These are phyloP conservation scores for Nerophis ophidion DNA, from an alignment of 2,113 vertebrate species.

Conservation along the genomic window DNA sequence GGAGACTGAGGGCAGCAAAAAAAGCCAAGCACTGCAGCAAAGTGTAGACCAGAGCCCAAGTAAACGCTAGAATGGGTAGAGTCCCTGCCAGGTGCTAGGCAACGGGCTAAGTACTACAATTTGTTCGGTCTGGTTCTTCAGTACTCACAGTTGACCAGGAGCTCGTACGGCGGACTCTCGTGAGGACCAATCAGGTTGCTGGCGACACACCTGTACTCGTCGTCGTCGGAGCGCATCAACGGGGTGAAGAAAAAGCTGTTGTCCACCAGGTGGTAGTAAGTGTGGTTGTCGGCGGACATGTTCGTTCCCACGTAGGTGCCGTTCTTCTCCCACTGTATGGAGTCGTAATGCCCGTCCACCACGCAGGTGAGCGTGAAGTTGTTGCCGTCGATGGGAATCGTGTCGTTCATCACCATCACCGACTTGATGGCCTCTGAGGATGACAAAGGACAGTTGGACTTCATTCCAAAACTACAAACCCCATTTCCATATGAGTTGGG, in stretches of 20 bases:
- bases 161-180: slow-evolving; percentile 26
- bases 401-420: slow-evolving; percentile 32
- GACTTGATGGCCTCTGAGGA: slow-evolving; percentile 49
- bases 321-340: slow-evolving; percentile 54
- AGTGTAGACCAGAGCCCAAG: no score
- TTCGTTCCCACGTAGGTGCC: slow-evolving; percentile 8
- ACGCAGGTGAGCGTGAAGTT: slow-evolving; percentile 58
- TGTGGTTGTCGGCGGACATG: not conserved
- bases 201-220: slow-evolving; percentile 58
- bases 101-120: no score
- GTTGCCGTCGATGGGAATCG: slow-evolving; percentile 35
- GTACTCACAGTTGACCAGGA: slow-evolving; percentile 66
- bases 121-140: not conserved
- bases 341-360: slow-evolving; percentile 40
- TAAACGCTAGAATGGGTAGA: no score
- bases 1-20: no score
- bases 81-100: no score
- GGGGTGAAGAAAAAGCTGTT: slow-evolving; percentile 52
- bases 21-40: no score
- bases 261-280: slow-evolving; percentile 10
- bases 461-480: not conserved
- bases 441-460: slow-evolving; percentile 1
- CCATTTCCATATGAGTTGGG: no score
- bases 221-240: slow-evolving; percentile 33
- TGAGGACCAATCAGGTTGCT: slow-evolving; percentile 27